Conservation (phyloP, 2,113 vertebrate genomes). For the Pituophis catenifer region DNA sequence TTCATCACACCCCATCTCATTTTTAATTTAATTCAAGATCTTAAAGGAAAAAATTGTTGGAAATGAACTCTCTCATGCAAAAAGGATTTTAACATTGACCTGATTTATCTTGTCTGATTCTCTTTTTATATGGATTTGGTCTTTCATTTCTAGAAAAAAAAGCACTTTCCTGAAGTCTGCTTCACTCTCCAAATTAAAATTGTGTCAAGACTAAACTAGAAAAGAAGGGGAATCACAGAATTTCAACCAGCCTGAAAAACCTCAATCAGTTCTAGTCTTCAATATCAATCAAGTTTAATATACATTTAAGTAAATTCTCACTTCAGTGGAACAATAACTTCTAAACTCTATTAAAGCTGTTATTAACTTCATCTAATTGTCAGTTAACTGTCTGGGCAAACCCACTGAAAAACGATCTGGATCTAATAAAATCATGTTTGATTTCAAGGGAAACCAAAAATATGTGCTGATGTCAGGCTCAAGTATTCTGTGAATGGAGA, state of each 20-base stretch:
- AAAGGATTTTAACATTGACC: background rate
- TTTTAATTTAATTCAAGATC: background rate
- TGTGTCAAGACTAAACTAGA: background rate
- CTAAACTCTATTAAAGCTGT: slow-evolving; percentile 26
- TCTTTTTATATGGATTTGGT: background rate
- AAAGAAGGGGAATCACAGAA: background rate
- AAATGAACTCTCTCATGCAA: background rate
- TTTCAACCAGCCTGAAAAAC: background rate
- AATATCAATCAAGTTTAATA: background rate
- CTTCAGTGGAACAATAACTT: slow-evolving; percentile 33
- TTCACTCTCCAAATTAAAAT: background rate
- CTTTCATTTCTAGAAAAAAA: background rate
- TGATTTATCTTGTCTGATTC: background rate
- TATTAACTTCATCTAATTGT: slow-evolving; percentile 51
- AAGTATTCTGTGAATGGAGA: background rate
- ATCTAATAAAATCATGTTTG: slow-evolving; percentile 50
- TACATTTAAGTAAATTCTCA: background rate
- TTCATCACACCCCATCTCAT: background rate
- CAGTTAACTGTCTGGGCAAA: slow-evolving; percentile 44
- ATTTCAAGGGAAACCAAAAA: slow-evolving; percentile 42
- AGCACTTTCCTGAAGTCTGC: background rate
- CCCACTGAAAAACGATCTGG: slow-evolving; percentile 39
- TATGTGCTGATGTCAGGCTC: slow-evolving; percentile 41
- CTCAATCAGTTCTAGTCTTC: fast-evolving
- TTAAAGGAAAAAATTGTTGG: background rate